Evolutionary conservation across 2,797 vertebrate species (phyloP).

Genomic region (Pangasius krempfi): DNA sequence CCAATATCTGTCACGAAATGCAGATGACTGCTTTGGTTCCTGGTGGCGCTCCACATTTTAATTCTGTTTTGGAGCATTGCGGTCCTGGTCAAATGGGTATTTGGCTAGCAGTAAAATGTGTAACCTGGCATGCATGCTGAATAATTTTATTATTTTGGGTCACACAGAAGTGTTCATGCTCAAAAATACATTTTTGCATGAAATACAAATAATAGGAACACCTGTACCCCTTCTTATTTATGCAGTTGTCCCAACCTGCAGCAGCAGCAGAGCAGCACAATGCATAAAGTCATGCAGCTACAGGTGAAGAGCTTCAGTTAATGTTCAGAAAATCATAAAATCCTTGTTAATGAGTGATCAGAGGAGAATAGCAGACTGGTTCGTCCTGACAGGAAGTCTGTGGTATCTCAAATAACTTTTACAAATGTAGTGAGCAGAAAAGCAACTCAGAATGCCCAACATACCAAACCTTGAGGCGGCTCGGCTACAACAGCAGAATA

Average conservation of each 20-base stretch:
- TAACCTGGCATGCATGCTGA: slow-evolving; percentile 1
- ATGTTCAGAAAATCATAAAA: background rate
- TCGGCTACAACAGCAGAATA: background rate
- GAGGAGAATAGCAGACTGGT: background rate
- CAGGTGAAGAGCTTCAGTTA: background rate
- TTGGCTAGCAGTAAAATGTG: background rate
- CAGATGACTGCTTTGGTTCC: slow-evolving; percentile 5
- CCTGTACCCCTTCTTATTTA: background rate
- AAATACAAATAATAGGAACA: background rate
- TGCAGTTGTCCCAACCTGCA: background rate
- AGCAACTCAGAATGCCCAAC: background rate
- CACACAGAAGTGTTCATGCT: background rate
- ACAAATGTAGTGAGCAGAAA: background rate
- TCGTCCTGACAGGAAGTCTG: background rate
- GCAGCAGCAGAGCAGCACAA: background rate
- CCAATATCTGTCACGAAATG: slow-evolving; percentile 30
- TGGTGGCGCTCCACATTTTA: background rate
- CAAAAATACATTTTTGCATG: background rate
- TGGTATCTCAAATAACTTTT: background rate
- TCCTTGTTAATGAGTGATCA: background rate
- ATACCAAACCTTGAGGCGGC: background rate
- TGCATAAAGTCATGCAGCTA: background rate
- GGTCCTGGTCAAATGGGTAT: background rate
- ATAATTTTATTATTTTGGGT: background rate
- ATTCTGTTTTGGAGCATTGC: background rate